Percentiles rank a stretch among this genome's conserved stretches.
These are phyloP conservation scores for Thumatha senex DNA, from an alignment of 2,888 invertebrate species.

Conservation along the genomic window DNA sequence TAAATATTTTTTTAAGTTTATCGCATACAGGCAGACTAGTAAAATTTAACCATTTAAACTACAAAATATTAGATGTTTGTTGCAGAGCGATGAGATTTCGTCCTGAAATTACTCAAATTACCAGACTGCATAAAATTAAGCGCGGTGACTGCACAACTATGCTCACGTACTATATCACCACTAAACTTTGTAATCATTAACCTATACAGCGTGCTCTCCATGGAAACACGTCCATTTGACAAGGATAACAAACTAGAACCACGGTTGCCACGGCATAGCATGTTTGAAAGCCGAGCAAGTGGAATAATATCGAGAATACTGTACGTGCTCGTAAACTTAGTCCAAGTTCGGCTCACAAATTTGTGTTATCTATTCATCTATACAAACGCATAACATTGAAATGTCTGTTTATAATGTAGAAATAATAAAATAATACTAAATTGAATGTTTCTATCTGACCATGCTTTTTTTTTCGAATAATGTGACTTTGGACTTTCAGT, in stretches of 20 bases:
- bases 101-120: too few species aligned
- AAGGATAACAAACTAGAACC: not conserved
- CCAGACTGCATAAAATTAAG: not conserved
- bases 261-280: too few species aligned
- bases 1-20: too few species aligned
- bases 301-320: not conserved
- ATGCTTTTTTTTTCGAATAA: too few species aligned
- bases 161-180: not conserved
- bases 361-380: not conserved
- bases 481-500: too few species aligned
- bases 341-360: not conserved
- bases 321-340: not conserved
- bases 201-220: not conserved
- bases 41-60: too few species aligned
- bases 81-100: too few species aligned
- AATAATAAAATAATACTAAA: too few species aligned
- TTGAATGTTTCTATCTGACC: too few species aligned
- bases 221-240: not conserved
- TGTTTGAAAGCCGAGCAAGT: too few species aligned
- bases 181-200: not conserved
- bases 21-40: too few species aligned
- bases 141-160: not conserved
- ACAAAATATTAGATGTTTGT: too few species aligned
- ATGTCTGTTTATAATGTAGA: not conserved
- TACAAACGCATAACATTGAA: not conserved